Evolutionary conservation across 2,113 vertebrate genomes (phyloP).

Genomic region (Gavialis gangeticus): DNA sequence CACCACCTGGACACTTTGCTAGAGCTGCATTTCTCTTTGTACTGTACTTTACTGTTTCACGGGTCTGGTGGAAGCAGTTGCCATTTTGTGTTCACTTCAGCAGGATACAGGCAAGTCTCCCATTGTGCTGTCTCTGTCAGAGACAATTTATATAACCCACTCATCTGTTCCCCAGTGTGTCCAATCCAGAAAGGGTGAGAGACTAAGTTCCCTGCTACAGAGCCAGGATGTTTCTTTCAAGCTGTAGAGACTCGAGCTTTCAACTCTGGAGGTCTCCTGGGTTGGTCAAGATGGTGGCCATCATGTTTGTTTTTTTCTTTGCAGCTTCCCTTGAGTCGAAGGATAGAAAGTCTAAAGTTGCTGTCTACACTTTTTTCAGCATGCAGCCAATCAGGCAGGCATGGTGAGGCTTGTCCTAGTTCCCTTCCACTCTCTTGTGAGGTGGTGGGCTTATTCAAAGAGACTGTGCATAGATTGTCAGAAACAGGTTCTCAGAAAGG

Average conservation of each 20-base stretch:
- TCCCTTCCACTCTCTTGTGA: neutral
- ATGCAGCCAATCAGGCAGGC: neutral
- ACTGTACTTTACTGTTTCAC: neutral
- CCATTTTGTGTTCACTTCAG: neutral
- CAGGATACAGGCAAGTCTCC: neutral
- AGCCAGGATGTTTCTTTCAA: neutral
- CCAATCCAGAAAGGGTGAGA: rapidly evolving
- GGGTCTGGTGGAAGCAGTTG: slow-evolving; percentile 2
- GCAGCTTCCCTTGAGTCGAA: neutral
- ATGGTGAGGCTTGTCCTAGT: neutral
- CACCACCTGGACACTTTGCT: neutral
- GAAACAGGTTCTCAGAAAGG: slow-evolving; percentile 12
- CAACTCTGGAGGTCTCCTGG: neutral
- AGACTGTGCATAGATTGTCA: neutral
- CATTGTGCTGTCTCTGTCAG: rapidly evolving
- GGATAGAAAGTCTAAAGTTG: neutral
- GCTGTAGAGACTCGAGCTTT: neutral
- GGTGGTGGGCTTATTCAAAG: neutral
- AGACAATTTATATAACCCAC: rapidly evolving
- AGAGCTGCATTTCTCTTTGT: neutral
- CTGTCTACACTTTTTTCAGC: neutral
- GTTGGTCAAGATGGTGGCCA: neutral
- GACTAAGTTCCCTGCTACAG: neutral
- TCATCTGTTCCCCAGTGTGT: neutral
- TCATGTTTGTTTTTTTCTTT: neutral